Conservation (phyloP, 35 echinoderm and acorn worm species). For the Apostichopus californicus region DNA sequence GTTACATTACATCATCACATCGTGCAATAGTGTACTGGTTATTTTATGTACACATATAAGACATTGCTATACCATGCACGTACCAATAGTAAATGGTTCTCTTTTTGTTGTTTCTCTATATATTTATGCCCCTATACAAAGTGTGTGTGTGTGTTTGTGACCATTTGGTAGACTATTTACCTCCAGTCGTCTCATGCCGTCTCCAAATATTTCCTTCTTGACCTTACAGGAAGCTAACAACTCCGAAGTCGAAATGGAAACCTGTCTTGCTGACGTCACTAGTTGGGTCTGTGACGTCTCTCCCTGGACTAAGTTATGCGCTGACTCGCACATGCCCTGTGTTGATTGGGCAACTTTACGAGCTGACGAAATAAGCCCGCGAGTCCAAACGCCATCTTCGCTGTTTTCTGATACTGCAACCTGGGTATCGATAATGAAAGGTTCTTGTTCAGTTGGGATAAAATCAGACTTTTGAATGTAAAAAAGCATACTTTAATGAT, state of each 20-base stretch:
- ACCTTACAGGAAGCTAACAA: slow-evolving; percentile 30
- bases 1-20: too few species aligned
- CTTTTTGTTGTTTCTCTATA: too few species aligned
- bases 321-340: slow-evolving; percentile 46
- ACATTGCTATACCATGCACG: too few species aligned
- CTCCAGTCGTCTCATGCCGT: slow-evolving; percentile 44
- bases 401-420: background rate
- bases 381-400: slow-evolving; percentile 7
- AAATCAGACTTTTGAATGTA: too few species aligned
- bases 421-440: background rate
- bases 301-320: slow-evolving; percentile 27
- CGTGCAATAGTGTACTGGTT: too few species aligned
- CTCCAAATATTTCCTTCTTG: slow-evolving; percentile 47
- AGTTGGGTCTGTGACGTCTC: slow-evolving; percentile 2
- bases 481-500: too few species aligned
- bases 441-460: too few species aligned
- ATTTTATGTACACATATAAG: too few species aligned
- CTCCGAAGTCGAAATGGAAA: slow-evolving; percentile 20
- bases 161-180: background rate
- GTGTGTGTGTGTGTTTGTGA: too few species aligned
- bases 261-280: slow-evolving; percentile 34
- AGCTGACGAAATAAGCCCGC: slow-evolving; percentile 3
- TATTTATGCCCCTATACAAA: too few species aligned
- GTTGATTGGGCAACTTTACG: slow-evolving; percentile 26
- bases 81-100: too few species aligned